Evolutionary conservation across 2,888 invertebrate species (phyloP).

Genomic region (Orchestes rusci): DNA sequence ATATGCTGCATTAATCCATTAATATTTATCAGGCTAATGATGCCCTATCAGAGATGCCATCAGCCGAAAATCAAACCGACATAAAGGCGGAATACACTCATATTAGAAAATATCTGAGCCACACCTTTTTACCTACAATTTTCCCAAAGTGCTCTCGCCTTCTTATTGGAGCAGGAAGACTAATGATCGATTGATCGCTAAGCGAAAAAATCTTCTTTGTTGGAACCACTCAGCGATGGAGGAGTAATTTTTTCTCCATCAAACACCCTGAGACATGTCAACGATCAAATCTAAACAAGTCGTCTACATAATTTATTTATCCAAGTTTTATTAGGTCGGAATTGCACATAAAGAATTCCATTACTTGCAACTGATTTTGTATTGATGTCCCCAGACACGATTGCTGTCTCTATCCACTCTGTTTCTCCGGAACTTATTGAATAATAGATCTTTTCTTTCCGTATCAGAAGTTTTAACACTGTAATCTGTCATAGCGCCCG

Average conservation of each 20-base stretch:
- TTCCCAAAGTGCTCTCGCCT: conserved; percentile 24
- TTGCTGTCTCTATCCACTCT: conserved; percentile 11
- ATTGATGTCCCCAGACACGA: conserved; percentile 20
- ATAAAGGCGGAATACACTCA: conserved; percentile 31
- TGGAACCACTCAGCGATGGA: conserved; percentile 22
- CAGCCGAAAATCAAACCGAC: conserved; percentile 34
- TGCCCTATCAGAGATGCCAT: conserved; percentile 33
- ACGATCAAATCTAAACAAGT: too few relatives aligned
- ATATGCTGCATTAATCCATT: conserved; percentile 46
- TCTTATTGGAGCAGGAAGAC: conserved; percentile 24
- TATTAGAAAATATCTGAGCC: conserved; percentile 31
- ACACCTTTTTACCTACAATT: conserved; percentile 28
- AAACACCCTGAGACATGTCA: too few relatives aligned
- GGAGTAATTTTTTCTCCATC: too few relatives aligned
- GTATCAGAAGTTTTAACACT: not conserved
- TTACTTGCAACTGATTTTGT: conserved; percentile 20
- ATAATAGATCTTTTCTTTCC: conserved; percentile 14
- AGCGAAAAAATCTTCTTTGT: conserved; percentile 20
- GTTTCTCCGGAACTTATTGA: conserved; percentile 10
- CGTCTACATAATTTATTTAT: conserved; percentile 20
- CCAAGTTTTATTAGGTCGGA: conserved; percentile 17
- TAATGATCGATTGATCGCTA: conserved; percentile 22
- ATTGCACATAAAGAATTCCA: conserved; percentile 25
- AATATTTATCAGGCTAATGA: conserved; percentile 43
- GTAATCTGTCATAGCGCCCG: not conserved